A percentile compares a stretch with the other conserved stretches of the same genome.
Conservation (phyloP, 2,888 invertebrate species). For the Merodon equestris region DNA sequence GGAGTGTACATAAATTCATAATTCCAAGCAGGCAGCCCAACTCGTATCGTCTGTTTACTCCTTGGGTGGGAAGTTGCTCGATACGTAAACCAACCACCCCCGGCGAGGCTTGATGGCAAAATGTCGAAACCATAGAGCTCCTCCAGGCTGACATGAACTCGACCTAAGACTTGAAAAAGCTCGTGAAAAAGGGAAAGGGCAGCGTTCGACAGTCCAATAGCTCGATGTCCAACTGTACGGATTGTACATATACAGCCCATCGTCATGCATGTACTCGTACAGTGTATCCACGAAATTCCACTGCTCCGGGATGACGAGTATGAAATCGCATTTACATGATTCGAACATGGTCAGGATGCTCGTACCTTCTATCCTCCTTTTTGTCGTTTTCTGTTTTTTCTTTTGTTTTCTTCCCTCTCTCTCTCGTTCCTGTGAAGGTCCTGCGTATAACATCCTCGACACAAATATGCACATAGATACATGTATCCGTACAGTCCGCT, state of each 20-base stretch:
- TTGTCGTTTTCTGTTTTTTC: neutral
- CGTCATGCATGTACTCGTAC: too few relatives aligned
- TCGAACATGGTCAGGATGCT: slow-evolving; percentile 33
- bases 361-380: too few relatives aligned
- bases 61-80: neutral
- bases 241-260: neutral
- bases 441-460: slow-evolving; percentile 61
- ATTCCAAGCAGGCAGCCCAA: slow-evolving; percentile 28
- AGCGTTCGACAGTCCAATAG: neutral
- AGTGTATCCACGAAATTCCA: neutral
- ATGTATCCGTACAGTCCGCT: slow-evolving; percentile 6
- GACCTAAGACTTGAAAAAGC: slow-evolving; percentile 53
- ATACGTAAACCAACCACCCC: slow-evolving; percentile 19
- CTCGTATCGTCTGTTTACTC: slow-evolving; percentile 6
- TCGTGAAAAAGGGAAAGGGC: slow-evolving; percentile 57
- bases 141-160: slow-evolving; percentile 38
- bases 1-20: slow-evolving; percentile 65
- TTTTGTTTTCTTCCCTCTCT: too few relatives aligned
- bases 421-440: slow-evolving; percentile 54
- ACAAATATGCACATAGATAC: slow-evolving; percentile 39
- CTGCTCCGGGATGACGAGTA: neutral
- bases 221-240: too few relatives aligned
- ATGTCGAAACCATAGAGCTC: slow-evolving; percentile 39
- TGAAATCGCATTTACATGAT: slow-evolving; percentile 55
- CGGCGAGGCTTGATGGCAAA: neutral